Conservation (phyloP, 2,888 invertebrate genomes). For the Chloromyia formosa region DNA sequence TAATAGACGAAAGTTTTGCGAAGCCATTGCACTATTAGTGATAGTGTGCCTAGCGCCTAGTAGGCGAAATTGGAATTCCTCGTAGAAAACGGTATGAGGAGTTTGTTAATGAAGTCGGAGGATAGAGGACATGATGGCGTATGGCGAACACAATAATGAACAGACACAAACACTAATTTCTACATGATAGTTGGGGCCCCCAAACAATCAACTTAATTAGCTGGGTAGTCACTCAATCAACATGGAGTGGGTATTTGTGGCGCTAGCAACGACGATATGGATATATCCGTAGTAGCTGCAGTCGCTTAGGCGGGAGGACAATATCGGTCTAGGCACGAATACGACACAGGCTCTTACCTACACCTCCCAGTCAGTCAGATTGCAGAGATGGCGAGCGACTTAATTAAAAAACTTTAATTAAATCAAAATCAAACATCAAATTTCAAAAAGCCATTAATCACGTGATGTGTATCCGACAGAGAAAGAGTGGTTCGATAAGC, state of each 20-base stretch:
- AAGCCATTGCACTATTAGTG: constrained; percentile 8
- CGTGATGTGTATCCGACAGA: constrained; percentile 39
- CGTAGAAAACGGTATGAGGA: constrained; percentile 23
- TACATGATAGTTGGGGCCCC: constrained; percentile 40
- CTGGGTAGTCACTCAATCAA: constrained; percentile 35
- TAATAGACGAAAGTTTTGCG: constrained; percentile 33
- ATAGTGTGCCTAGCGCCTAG: not conserved
- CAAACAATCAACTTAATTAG: constrained; percentile 43
- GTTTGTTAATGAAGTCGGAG: constrained; percentile 21
- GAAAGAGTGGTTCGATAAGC: constrained; percentile 1
- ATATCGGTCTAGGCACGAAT: too few relatives aligned
- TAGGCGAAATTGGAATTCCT: not conserved
- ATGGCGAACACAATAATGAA: constrained; percentile 33
- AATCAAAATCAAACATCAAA: constrained; percentile 49
- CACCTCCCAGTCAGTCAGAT: not conserved
- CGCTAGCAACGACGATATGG: constrained; percentile 1
- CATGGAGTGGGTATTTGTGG: constrained; percentile 18
- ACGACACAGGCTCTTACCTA: too few relatives aligned
- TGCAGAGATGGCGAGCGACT: constrained; percentile 29
- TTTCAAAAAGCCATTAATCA: constrained; percentile 50
- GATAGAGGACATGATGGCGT: too few relatives aligned
- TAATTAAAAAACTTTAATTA: constrained; percentile 50
- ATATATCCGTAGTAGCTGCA: not conserved
- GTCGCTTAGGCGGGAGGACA: not conserved
- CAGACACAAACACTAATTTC: constrained; percentile 37